Base-by-base conservation (phyloP, 2,797 vertebrate genomes). In the Scyliorhinus canicula region DNA sequence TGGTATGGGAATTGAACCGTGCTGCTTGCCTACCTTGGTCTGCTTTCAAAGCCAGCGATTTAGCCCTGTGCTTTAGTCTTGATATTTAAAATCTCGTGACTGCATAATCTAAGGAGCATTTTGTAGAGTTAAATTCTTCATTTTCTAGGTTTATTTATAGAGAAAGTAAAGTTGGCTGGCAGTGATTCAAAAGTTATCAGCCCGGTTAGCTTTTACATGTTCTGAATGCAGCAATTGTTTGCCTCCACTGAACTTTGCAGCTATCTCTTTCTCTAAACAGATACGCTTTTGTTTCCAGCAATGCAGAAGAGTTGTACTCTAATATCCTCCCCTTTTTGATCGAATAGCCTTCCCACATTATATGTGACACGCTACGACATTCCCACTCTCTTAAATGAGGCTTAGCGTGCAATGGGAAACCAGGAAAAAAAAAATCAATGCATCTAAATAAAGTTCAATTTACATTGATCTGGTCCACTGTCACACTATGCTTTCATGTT, bases 181-280 rank as follows among this genome's bases (percentile, higher is more conserved):
- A 65, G 57, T 8, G 8, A 40, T 19, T 7, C 88, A 91, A 12
- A 65, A 40, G 63, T 65, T 82, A 82, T 47, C 21, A 47, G 40
- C 79, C 47, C 44, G 44, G 44, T 82, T 44, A 47, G 79, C 79
- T 47, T 24, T 57, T 44, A 26, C 21, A 91, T 91, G 57, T 26
- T 91, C 60, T 40, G 57, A 91, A 91, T 91, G 60, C 88, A 91
- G 88, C 88, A 63, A 91, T n/a, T 91, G 57, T 91, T 91, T 63
- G 57, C 12, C 21, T 91, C 44, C 60, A 26, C 88, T 91, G 57
- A 82, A 82, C 79, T 82, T 82, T 44, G 79, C 79, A 82, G 79
- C 79, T 47, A 82, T 47, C 57, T 21, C 19, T 26, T 63, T 63
- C n/a, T 91, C 57, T 26, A 44, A 40, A 65, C 57, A 91, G 60